These are phyloP conservation scores for Propithecus deckenii DNA, from an alignment of 2,797 vertebrate species.

Conservation along the genomic window DNA sequence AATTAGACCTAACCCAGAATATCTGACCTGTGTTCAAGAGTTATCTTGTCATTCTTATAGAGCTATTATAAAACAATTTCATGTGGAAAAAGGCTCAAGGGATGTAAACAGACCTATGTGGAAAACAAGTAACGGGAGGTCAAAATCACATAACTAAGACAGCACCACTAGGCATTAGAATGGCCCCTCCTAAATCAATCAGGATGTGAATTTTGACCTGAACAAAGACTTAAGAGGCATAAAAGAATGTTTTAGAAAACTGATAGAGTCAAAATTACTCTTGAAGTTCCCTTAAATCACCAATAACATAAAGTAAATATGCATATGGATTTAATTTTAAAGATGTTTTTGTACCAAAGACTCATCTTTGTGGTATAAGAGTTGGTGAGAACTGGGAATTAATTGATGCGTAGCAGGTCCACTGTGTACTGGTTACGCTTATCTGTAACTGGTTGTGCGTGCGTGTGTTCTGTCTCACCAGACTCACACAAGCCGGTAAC, in stretches of 20 bases:
- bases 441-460: too few relatives aligned
- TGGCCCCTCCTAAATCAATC: not conserved
- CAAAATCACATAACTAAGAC: not conserved
- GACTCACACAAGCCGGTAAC: too few relatives aligned
- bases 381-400: not conserved
- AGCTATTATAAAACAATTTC: not conserved
- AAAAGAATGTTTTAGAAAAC: not conserved
- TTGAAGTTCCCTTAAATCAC: not conserved
- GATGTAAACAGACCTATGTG: not conserved
- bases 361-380: not conserved
- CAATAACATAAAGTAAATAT: not conserved
- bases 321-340: not conserved
- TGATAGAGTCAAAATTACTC: not conserved
- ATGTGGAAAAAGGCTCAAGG: not conserved
- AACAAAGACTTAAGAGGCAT: not conserved
- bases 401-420: not conserved
- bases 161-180: not conserved
- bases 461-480: too few relatives aligned
- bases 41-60: not conserved
- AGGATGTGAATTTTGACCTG: not conserved
- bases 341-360: not conserved
- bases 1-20: not conserved
- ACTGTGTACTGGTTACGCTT: not conserved
- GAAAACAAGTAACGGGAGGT: not conserved
- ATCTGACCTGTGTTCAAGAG: not conserved